phyloP scores from a whole-genome alignment of 2,113 vertebrate species.

The Leptosomus discolor region DNA sequence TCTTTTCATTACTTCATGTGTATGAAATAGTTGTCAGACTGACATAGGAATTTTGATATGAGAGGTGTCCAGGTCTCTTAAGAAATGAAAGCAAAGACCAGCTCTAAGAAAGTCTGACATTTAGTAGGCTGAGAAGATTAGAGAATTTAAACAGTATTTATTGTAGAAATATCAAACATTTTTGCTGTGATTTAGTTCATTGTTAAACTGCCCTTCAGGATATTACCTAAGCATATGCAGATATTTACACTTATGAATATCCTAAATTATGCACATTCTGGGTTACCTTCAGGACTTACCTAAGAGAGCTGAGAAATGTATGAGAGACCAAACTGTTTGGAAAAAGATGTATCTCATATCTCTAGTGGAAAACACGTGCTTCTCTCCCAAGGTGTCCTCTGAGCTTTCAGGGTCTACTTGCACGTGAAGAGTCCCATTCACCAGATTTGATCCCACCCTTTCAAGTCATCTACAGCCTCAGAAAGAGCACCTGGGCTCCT shows the following conservation, averaged over 20 bases:
- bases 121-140: neutral
- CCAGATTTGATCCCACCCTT: neutral
- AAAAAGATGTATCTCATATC: neutral
- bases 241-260: neutral
- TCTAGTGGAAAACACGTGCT: accelerated
- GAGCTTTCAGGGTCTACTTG: neutral
- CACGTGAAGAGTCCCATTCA: accelerated
- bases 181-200: neutral
- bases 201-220: neutral
- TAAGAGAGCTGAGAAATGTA: neutral
- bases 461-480: neutral
- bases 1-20: neutral
- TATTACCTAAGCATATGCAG: neutral
- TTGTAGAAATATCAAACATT: neutral
- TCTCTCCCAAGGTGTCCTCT: neutral
- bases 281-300: neutral
- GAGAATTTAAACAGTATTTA: neutral
- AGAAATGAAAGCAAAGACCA: neutral
- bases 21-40: neutral
- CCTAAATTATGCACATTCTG: neutral
- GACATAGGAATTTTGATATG: accelerated
- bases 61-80: neutral
- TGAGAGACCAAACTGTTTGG: neutral
- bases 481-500: neutral
- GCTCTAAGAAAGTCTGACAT: neutral